Conservation (phyloP, 2,797 vertebrate genomes). For the Epinephelus coioides region DNA sequence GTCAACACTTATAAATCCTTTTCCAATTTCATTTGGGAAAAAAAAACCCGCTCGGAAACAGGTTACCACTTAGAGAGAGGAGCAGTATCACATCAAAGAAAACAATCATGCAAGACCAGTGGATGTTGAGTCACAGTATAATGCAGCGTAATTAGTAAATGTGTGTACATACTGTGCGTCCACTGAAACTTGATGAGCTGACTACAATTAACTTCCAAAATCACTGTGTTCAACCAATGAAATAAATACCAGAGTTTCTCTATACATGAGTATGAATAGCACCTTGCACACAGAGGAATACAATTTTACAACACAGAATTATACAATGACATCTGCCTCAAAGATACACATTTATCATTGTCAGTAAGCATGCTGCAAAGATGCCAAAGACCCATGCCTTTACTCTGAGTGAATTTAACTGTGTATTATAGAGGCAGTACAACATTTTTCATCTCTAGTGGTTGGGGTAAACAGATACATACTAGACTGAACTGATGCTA, state of each 20-base stretch:
- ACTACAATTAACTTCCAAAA: not conserved
- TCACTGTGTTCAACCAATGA: not conserved
- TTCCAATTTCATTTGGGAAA: conserved; percentile 52
- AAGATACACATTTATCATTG: not conserved
- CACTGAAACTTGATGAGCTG: not conserved
- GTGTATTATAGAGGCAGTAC: not conserved
- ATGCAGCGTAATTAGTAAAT: not conserved
- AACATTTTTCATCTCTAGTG: not conserved
- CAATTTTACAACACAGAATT: not conserved
- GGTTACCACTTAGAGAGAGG: conserved; percentile 14
- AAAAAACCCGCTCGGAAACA: conserved; percentile 4
- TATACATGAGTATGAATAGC: not conserved
- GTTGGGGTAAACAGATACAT: not conserved
- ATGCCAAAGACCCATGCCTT: not conserved
- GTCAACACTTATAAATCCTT: conserved; percentile 36
- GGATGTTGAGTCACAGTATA: not conserved
- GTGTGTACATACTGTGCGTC: not conserved
- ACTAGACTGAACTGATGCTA: not conserved
- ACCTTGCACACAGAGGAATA: not conserved
- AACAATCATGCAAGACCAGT: not conserved
- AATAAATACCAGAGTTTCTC: not conserved
- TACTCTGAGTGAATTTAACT: not conserved
- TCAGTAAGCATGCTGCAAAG: too few species aligned
- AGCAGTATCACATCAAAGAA: conserved; percentile 18
- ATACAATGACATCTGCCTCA: not conserved